Base-by-base conservation (phyloP, 2,888 invertebrate species). In the Molanna angustata region DNA sequence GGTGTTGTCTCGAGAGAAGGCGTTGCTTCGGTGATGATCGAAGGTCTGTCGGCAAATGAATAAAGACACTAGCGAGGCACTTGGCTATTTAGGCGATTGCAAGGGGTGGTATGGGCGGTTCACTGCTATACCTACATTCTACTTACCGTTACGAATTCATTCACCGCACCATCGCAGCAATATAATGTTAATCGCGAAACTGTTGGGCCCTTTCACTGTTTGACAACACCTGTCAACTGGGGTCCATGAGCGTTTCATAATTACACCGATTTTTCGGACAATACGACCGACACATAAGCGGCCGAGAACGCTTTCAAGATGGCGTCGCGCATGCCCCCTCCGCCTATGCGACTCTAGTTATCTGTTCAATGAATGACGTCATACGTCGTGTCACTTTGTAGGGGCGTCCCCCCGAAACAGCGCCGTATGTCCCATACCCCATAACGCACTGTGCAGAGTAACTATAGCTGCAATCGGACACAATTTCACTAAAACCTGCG, bases 321-420 rank as follows among this genome's bases (percentile, higher is more conserved):
- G 54, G 53, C 53, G 53, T 19, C 31, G 57, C 57, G 57, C 57
- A 57, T 57, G 57, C n/a, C 44, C 46, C 22, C 18, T 31, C 35
- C 44, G 37, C 43, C 54, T 43, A 35, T 57, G 57, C 57, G 57
- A 33, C 57, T 52, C 57, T 48, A 16, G 51, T 54, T 54, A 57
- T 54, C 57, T 57, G 57, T 57, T 57, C 57, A 33, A 20, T 22
- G 20, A n/a, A 41, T 41, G 41, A 41, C 35, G 14, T 13, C 27
- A 27, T 11, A 11, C 27, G 27, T 4, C 27, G 27, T 11, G 27
- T 27, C 27, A 27, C 27, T n/a, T n/a, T n/a, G n/a, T n/a, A n/a
- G n/a, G n/a, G n/a, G n/a, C n/a, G n/a, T n/a, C n/a, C n/a, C n/a
- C n/a, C n/a, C n/a, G n/a, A n/a, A n/a, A n/a, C n/a, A n/a, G n/a